Percentiles rank a stretch among this genome's conserved stretches.
Conservation (phyloP, 1,140 invertebrate genomes). For the Danaus melanippus region DNA sequence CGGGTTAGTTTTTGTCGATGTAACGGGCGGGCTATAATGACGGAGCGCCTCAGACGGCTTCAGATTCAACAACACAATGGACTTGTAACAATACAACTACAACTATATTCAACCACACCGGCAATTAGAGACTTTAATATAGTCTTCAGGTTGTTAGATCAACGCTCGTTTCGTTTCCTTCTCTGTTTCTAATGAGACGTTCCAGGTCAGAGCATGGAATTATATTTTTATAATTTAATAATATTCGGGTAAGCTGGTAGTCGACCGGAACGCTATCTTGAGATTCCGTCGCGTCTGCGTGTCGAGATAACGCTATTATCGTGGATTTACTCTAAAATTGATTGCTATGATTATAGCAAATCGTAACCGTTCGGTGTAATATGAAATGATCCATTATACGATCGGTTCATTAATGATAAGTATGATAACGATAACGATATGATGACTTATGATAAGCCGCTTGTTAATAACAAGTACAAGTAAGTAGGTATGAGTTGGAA, state of each 20-base stretch:
- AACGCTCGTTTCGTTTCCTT: constrained; percentile 14
- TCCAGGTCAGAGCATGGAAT: neutral
- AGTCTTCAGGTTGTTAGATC: constrained; percentile 32
- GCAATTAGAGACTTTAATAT: constrained; percentile 52
- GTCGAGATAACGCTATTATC: constrained; percentile 24
- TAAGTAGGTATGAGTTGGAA: no score
- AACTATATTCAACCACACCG: constrained; percentile 45
- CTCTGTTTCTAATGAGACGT: constrained; percentile 14
- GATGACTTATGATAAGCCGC: constrained; percentile 17
- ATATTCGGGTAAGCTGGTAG: constrained; percentile 11
- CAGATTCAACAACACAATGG: constrained; percentile 39
- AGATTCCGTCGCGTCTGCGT: constrained; percentile 17
- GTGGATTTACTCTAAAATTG: constrained; percentile 26
- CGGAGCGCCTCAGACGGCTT: constrained; percentile 37
- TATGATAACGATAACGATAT: constrained; percentile 18
- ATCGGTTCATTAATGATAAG: constrained; percentile 14
- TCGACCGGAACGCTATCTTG: constrained; percentile 13
- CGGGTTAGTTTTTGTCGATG: constrained; percentile 35
- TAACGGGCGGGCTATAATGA: constrained; percentile 53
- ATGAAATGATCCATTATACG: constrained; percentile 28
- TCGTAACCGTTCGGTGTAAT: constrained; percentile 35
- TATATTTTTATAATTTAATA: constrained; percentile 4
- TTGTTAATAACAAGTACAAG: no score
- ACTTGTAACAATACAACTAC: constrained; percentile 39
- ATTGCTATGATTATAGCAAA: constrained; percentile 43